Percentiles rank a stretch among this genome's conserved stretches.
Evolutionary conservation across 2,888 invertebrate species (phyloP).

Genomic region (Apotomis betuletana): DNA sequence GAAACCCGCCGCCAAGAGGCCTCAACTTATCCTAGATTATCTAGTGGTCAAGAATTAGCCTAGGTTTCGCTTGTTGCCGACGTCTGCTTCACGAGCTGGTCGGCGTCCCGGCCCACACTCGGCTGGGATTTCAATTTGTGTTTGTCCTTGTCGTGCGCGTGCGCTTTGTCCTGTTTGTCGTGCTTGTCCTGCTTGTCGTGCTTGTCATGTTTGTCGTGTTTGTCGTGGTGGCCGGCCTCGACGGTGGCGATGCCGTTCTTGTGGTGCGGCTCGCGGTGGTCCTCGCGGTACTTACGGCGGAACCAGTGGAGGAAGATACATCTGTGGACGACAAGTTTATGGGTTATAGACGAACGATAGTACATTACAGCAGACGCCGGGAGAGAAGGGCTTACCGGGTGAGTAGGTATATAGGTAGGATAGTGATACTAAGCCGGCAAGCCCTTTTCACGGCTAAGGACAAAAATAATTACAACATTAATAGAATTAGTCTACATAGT

Average conservation of each 20-base stretch:
- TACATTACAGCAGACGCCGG: too few relatives aligned
- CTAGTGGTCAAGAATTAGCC: constrained; percentile 57
- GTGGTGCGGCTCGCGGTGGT: constrained; percentile 71
- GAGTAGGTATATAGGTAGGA: too few relatives aligned
- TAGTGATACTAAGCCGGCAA: too few relatives aligned
- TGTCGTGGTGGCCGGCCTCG: constrained; percentile 61
- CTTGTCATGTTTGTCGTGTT: constrained; percentile 32
- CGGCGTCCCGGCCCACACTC: constrained; percentile 83
- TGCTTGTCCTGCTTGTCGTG: constrained; percentile 42
- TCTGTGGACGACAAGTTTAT: constrained; percentile 60
- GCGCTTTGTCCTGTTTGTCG: constrained; percentile 45
- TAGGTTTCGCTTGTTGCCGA: constrained; percentile 79
- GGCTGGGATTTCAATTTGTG: constrained; percentile 72
- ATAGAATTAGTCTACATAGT: too few relatives aligned
- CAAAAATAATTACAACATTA: too few relatives aligned
- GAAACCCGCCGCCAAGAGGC: constrained; percentile 44
- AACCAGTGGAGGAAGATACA: constrained; percentile 87
- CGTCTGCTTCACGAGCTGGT: constrained; percentile 82
- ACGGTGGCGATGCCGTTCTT: constrained; percentile 79
- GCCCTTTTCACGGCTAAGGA: too few relatives aligned
- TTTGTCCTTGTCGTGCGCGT: constrained; percentile 51
- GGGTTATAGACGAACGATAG: not conserved
- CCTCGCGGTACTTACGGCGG: constrained; percentile 77
- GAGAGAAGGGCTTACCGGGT: not conserved
- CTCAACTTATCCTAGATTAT: constrained; percentile 50